These are phyloP conservation scores for Gymnoscopelus microlampas DNA, from an alignment of 2,797 vertebrate species.

Conservation along the genomic window DNA sequence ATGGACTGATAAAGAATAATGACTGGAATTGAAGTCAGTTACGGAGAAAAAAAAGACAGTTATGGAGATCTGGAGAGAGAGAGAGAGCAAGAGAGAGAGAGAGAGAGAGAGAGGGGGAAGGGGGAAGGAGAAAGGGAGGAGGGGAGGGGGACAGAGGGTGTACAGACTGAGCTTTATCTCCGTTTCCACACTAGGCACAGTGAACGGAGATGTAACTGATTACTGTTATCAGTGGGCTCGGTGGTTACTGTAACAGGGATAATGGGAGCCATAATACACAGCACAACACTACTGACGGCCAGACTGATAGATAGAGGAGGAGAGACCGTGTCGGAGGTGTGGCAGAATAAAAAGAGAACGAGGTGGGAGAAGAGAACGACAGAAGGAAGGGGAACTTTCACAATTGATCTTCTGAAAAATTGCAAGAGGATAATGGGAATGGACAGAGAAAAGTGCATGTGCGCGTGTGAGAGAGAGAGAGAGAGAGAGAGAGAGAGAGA, in stretches of 20 bases:
- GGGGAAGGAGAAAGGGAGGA: conserved; percentile 14
- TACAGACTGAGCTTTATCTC: conserved; percentile 37
- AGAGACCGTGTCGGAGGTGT: no score
- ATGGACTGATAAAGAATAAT: no score
- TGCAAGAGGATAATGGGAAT: no score
- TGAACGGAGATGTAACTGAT: conserved; percentile 68
- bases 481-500: conserved; percentile 53
- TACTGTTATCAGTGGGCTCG: conserved; percentile 67
- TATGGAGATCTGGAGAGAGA: neutral
- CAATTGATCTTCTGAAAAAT: no score
- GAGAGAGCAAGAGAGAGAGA: conserved; percentile 34
- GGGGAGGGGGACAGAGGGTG: conserved; percentile 22
- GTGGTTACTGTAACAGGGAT: conserved; percentile 71
- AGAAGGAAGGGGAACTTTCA: no score
- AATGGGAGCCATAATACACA: conserved; percentile 58
- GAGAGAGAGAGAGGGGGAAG: conserved; percentile 8
- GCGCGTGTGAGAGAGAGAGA: conserved; percentile 46
- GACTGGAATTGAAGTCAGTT: no score
- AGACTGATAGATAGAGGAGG: conserved; percentile 46
- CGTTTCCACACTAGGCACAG: conserved; percentile 37
- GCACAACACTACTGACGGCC: conserved; percentile 46
- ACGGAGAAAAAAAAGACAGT: conserved; percentile 30
- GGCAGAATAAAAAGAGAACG: no score
- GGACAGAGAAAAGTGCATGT: no score
- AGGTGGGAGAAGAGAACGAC: no score